Evolutionary conservation across 35 echinoderm and acorn worm species (phyloP), one percentile per base, ranked within the genome.

Genomic region (Stichopus chloronotus): DNA sequence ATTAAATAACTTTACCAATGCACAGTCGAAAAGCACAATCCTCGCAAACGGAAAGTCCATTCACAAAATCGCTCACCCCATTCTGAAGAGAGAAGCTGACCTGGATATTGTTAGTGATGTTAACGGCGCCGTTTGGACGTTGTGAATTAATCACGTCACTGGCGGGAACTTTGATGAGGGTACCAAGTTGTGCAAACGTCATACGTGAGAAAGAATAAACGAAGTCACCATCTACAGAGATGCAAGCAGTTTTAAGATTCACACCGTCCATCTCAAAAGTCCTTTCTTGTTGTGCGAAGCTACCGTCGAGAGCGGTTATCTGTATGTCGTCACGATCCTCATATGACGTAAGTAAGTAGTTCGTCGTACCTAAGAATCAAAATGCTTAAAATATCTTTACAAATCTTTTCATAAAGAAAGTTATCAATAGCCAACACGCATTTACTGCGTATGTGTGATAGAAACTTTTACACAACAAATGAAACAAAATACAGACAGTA

Each of bases 271-370:
- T 7, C 17, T 7, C 55, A 55, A 83, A 56, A 16, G 19, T 20
- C 9, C 52, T n/a, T 5, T 55, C 16, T 11, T 55, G 9, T 3
- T 10, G 9, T 83, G 8, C 80, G 25, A 17, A 83, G 14, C 16
- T 20, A 4, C 13, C 53, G n/a, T 4, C 55, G 17, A 83, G 52
- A 0, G 25, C 9, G 9, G 80, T 83, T 9, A 83, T 52, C 55
- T 83, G 80, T 83, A 83, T 83, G 8, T 43, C 43, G 53, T 83
- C 80, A 13, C 80, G 9, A 56, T 83, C 80, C 55, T 83, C 80
- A 14, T 53, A 83, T 55, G 80, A 52, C 4, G 80, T 83, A 4
- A 83, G n/a, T 83, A 83, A 83, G 55, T 83, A 83, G 17, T 83
- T 52, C 52, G 21, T 43, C 8, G 55, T 19, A 5, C 80, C 80